Conservation (phyloP, 2,888 invertebrate genomes). For the Cheiracanthium punctorium region DNA sequence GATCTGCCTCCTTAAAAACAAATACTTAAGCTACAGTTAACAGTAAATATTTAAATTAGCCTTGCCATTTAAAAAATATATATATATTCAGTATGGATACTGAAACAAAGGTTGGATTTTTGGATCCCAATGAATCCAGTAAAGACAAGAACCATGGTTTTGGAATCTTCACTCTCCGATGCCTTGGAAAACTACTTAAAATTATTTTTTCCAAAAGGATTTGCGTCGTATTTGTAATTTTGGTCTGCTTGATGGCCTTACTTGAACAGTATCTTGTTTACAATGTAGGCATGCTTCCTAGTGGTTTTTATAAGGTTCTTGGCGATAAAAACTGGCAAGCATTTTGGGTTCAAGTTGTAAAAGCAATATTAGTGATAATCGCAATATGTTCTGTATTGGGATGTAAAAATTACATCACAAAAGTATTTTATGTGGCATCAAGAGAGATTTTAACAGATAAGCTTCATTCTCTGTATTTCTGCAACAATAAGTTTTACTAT, state of each 20-base stretch:
- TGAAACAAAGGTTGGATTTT: constrained; percentile 21
- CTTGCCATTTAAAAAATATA: no score
- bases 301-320: constrained; percentile 78
- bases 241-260: constrained; percentile 56
- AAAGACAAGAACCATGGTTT: constrained; percentile 12
- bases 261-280: constrained; percentile 78
- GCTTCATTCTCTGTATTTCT: constrained; percentile 79
- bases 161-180: constrained; percentile 46
- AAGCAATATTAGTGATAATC: constrained; percentile 63
- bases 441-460: constrained; percentile 77
- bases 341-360: constrained; percentile 74
- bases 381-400: constrained; percentile 76
- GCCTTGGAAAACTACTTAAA: constrained; percentile 34
- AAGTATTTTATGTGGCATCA: constrained; percentile 78
- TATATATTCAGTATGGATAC: neutral
- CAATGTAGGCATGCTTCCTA: constrained; percentile 79
- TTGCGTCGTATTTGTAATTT: constrained; percentile 28
- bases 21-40: no score
- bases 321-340: constrained; percentile 77
- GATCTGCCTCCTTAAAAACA: no score
- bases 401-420: constrained; percentile 76
- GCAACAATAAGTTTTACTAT: constrained; percentile 78
- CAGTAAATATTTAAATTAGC: no score
- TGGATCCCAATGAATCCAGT: neutral
- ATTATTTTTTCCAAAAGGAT: constrained; percentile 37